Percentiles rank a stretch among this genome's conserved stretches.
phyloP scores from a whole-genome alignment of 2,113 vertebrate genomes.

The Cromileptes altivelis region DNA sequence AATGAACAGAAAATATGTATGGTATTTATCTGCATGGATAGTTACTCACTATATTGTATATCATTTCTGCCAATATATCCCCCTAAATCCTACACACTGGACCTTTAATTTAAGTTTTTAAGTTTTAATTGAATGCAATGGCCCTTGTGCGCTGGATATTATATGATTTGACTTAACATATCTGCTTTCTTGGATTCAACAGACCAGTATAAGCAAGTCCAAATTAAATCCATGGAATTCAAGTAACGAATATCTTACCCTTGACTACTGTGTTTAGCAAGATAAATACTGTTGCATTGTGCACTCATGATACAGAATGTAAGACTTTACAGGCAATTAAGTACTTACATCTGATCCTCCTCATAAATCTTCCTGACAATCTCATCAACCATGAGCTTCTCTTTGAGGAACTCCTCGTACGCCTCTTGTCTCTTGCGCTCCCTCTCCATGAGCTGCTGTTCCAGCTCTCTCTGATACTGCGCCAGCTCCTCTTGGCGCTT shows the following conservation, averaged over 20 bases:
- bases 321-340: neutral
- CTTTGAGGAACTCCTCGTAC: constrained; percentile 92
- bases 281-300: neutral
- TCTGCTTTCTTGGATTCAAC: no score
- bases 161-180: no score
- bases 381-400: constrained; percentile 94
- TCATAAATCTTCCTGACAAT: constrained; percentile 94
- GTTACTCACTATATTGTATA: no score
- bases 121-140: no score
- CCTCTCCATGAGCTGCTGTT: constrained; percentile 90
- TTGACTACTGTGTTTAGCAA: neutral
- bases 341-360: constrained; percentile 91
- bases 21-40: neutral
- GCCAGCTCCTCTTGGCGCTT: constrained; percentile 81
- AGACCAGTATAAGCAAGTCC: no score
- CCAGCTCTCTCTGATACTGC: constrained; percentile 87
- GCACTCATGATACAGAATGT: neutral
- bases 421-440: constrained; percentile 88
- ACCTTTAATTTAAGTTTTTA: no score
- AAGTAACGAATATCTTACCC: neutral
- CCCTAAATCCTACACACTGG: no score
- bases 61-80: no score
- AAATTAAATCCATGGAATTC: neutral
- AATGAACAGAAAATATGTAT: neutral
- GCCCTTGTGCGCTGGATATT: no score